These are phyloP conservation scores for Rattus rattus DNA, from an alignment of 2,113 vertebrate species.

Conservation along the genomic window DNA sequence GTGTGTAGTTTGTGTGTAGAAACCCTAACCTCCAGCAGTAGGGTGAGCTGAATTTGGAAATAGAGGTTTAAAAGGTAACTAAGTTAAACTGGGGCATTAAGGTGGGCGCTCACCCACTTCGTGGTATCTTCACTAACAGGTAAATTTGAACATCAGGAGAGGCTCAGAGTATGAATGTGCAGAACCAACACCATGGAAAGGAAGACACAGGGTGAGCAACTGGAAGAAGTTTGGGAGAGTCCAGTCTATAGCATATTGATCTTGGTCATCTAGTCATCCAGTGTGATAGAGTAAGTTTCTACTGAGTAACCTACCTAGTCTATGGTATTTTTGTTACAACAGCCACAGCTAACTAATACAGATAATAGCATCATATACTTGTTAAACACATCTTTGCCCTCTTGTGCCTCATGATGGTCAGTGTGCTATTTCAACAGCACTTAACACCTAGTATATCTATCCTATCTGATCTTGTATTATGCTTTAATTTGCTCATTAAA, in stretches of 20 bases:
- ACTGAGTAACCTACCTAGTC: not conserved
- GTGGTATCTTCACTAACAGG: not conserved
- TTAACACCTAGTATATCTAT: not conserved
- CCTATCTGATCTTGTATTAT: conserved; percentile 3
- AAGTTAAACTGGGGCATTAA: not conserved
- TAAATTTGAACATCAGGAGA: not conserved
- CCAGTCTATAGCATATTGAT: not conserved
- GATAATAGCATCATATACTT: not conserved
- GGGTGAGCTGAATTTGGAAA: not conserved
- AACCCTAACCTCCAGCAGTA: not conserved
- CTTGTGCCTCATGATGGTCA: not conserved
- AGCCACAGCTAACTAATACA: not conserved
- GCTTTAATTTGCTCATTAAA: conserved; percentile 15
- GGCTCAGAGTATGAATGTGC: not conserved
- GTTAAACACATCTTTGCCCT: not conserved
- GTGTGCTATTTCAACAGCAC: not conserved
- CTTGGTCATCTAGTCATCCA: not conserved
- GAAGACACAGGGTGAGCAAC: not conserved
- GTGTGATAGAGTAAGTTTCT: not conserved
- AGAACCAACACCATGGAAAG: not conserved
- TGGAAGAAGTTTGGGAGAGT: not conserved
- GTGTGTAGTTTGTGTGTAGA: not conserved
- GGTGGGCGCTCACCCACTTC: not conserved
- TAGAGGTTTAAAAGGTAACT: not conserved
- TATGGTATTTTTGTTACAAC: not conserved